These are phyloP conservation scores for Aphis craccivora DNA, from an alignment of 1,140 invertebrate genomes.

Conservation along the genomic window DNA sequence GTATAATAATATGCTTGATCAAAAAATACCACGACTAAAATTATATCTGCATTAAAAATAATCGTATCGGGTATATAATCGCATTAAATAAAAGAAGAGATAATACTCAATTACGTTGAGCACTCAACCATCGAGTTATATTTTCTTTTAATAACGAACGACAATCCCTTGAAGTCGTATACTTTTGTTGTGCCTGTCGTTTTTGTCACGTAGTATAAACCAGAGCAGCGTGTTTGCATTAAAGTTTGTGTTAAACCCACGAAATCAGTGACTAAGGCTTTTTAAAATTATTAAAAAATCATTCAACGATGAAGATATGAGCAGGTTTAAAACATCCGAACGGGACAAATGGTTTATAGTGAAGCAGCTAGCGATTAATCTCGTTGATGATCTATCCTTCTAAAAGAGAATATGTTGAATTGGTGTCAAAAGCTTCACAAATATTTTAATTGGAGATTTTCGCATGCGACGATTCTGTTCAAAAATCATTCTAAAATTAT, in stretches of 20 bases:
- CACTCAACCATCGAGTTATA: background rate
- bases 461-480: background rate
- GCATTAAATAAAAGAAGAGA: background rate
- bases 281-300: background rate
- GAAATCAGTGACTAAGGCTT: background rate
- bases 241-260: background rate
- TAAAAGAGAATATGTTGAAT: background rate
- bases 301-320: background rate
- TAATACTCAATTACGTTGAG: background rate
- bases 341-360: background rate
- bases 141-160: background rate
- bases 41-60: background rate
- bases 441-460: background rate
- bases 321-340: background rate
- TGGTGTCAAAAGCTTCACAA: background rate
- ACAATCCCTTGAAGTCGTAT: background rate
- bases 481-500: background rate
- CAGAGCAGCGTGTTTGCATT: background rate
- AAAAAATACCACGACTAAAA: background rate
- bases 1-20: background rate
- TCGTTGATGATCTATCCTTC: background rate
- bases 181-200: background rate
- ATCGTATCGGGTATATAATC: background rate
- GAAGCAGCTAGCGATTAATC: background rate
- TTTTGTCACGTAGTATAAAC: background rate